Conservation (phyloP, 2,888 invertebrate genomes). For the Chaitophorus viminalis region DNA sequence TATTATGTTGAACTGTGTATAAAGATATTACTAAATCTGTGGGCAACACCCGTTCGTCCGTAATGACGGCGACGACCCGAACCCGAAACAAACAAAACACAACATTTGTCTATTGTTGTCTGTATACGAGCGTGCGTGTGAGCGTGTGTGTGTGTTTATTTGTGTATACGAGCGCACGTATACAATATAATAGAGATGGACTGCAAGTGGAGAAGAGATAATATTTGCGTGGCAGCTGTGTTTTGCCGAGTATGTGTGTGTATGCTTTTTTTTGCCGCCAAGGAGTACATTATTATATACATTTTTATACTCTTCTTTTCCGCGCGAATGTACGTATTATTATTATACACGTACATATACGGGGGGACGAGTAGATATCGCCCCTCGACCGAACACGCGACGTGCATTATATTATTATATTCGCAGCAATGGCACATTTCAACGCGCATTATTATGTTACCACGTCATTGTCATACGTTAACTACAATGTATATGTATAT, state of each 20-base stretch:
- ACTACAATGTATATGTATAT: too few species aligned
- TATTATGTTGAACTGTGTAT: neutral
- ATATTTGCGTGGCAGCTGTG: conserved; percentile 48
- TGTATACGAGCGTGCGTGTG: neutral
- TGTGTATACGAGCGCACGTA: neutral
- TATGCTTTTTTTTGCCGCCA: neutral
- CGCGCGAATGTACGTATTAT: neutral
- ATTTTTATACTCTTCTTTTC: neutral
- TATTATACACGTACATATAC: too few species aligned
- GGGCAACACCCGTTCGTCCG: conserved; percentile 20
- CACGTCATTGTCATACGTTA: neutral
- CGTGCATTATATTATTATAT: neutral
- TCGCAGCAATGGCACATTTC: neutral
- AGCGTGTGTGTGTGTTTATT: neutral
- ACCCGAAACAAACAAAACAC: conserved; percentile 18
- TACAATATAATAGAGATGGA: conserved; percentile 3
- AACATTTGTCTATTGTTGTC: conserved; percentile 26
- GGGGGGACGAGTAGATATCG: neutral
- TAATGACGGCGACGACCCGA: conserved; percentile 24
- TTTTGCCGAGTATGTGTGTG: neutral
- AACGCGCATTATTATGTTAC: neutral
- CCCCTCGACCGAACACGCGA: neutral
- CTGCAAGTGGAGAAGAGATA: conserved; percentile 12
- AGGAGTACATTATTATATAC: neutral
- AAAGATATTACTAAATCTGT: conserved; percentile 28